These are phyloP conservation scores for Danionella dracula DNA, from an alignment of 2,797 vertebrate species.

Conservation along the genomic window DNA sequence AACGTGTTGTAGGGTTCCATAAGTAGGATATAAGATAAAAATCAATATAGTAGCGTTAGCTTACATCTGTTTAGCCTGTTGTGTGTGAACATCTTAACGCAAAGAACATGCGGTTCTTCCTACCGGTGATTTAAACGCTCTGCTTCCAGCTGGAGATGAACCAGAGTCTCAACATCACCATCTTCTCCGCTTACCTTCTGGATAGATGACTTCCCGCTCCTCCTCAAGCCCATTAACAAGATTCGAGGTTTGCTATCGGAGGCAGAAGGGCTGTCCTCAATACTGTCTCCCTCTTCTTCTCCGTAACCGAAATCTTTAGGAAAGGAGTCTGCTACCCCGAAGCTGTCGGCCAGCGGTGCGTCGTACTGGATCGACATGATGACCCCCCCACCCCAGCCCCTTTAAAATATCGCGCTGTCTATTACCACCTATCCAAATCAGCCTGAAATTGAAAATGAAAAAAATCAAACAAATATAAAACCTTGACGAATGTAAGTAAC, in stretches of 20 bases:
- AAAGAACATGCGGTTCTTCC: too few species aligned
- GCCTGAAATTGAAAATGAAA: not conserved
- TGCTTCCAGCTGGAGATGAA: too few species aligned
- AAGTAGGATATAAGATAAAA: too few species aligned
- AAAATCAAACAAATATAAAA: slow-evolving; percentile 27
- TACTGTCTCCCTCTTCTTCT: slow-evolving; percentile 84
- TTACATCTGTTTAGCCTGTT: too few species aligned
- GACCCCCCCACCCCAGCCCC: slow-evolving; percentile 55
- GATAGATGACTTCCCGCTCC: slow-evolving; percentile 97
- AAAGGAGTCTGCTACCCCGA: slow-evolving; percentile 87
- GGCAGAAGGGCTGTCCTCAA: slow-evolving; percentile 75
- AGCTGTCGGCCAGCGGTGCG: slow-evolving; percentile 84
- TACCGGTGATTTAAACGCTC: too few species aligned
- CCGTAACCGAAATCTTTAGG: slow-evolving; percentile 98
- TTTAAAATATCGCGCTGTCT: slow-evolving; percentile 34
- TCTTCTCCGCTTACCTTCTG: slow-evolving; percentile 80
- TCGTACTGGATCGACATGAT: slow-evolving; percentile 92
- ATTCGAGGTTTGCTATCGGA: slow-evolving; percentile 93
- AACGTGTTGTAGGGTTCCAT: too few species aligned
- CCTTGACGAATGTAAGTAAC: slow-evolving; percentile 48
- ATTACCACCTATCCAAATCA: slow-evolving; percentile 22
- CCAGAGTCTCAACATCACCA: too few species aligned
- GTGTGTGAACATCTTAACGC: too few species aligned
- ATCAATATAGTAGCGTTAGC: too few species aligned
- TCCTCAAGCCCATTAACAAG: slow-evolving; percentile 90